Conservation (phyloP, 2,888 invertebrate species). For the Tachina lurida region DNA sequence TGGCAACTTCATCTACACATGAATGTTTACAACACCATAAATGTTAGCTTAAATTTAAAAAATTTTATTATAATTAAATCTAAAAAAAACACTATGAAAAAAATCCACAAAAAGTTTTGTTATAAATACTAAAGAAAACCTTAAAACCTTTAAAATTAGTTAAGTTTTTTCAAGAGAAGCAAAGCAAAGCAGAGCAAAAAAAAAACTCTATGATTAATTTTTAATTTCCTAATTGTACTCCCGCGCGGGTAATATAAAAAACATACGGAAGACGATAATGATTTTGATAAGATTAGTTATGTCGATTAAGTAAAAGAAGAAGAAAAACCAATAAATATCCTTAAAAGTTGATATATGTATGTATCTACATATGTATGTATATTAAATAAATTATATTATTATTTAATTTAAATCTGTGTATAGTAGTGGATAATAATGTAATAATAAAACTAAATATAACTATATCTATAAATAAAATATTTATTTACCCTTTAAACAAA, state of each 20-base stretch:
- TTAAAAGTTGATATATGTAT: conserved; percentile 50
- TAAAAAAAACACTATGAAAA: conserved; percentile 38
- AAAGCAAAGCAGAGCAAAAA: conserved; percentile 29
- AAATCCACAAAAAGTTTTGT: conserved; percentile 57
- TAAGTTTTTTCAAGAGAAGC: conserved; percentile 61
- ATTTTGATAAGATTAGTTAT: conserved; percentile 28
- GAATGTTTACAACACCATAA: conserved; percentile 64
- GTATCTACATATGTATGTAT: conserved; percentile 1
- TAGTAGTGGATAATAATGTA: conserved; percentile 74
- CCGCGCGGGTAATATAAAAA: conserved; percentile 7
- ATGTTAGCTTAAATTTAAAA: conserved; percentile 71
- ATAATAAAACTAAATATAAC: conserved; percentile 67
- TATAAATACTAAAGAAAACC: conserved; percentile 58
- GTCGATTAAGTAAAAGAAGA: conserved; percentile 11
- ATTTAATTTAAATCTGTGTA: conserved; percentile 73
- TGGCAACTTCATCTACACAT: conserved; percentile 32
- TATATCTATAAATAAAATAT: conserved; percentile 60
- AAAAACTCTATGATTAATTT: conserved; percentile 39
- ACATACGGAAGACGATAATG: conserved; percentile 32
- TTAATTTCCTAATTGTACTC: conserved; percentile 52
- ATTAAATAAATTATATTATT: conserved; percentile 61
- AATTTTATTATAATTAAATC: conserved; percentile 53
- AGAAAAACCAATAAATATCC: conserved; percentile 25
- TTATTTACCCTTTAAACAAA: conserved; percentile 69
- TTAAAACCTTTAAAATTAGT: conserved; percentile 60